A percentile compares a stretch with the other conserved stretches of the same genome.
These are phyloP conservation scores for Natrix natrix DNA, from an alignment of 2,797 vertebrate species.

Conservation along the genomic window DNA sequence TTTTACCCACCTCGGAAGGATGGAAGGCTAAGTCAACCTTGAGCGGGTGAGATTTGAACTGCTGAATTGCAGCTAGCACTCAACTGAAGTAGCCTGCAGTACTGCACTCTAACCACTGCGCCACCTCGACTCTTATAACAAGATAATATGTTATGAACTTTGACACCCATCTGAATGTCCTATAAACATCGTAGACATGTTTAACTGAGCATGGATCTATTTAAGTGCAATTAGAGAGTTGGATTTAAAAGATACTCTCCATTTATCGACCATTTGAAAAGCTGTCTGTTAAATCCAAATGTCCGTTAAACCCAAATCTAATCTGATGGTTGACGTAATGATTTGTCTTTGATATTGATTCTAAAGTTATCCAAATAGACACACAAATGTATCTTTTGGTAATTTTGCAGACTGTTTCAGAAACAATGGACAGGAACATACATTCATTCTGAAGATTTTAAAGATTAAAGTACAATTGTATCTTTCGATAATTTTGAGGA, in stretches of 20 bases:
- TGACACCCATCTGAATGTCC: not conserved
- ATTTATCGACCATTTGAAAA: not conserved
- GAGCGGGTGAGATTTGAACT: no score
- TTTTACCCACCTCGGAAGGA: no score
- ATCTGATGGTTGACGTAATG: not conserved
- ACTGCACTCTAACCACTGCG: no score
- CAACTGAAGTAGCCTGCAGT: no score
- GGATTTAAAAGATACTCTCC: not conserved
- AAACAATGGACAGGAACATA: not conserved
- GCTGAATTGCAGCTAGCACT: no score
- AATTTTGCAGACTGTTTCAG: not conserved
- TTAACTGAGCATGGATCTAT: not conserved
- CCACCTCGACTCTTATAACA: no score
- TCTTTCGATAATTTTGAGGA: not conserved
- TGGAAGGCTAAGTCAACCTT: no score
- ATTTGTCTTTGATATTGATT: not conserved
- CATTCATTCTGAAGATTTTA: not conserved
- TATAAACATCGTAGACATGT: not conserved
- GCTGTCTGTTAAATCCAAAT: not conserved
- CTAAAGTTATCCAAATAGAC: not conserved
- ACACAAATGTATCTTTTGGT: not conserved
- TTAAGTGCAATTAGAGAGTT: not conserved
- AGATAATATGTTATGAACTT: not conserved
- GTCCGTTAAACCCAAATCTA: not conserved
- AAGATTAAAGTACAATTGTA: not conserved